Evolutionary conservation across 1,140 invertebrate species (phyloP).

Genomic region (Dinoponera quadriceps): DNA sequence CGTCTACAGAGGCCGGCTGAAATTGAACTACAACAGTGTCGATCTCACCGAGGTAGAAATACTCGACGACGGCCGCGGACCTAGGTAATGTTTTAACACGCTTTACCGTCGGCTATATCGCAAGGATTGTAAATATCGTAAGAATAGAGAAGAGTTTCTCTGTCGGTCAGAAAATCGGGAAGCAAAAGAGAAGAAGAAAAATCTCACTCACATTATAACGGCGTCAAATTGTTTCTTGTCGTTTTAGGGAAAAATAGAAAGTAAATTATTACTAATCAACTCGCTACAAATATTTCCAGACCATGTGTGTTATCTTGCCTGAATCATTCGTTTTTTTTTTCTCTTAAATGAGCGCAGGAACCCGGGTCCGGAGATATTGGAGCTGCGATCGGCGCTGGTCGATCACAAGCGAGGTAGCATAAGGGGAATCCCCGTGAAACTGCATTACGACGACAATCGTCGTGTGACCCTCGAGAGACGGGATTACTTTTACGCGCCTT

Average conservation of each 20-base stretch:
- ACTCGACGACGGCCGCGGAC: slow-evolving; percentile 89
- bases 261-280: too few species aligned
- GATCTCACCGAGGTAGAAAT: slow-evolving; percentile 98
- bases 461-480: slow-evolving; percentile 92
- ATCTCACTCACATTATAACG: too few species aligned
- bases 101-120: not conserved
- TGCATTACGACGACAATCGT: slow-evolving; percentile 93
- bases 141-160: too few species aligned
- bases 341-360: slow-evolving; percentile 75
- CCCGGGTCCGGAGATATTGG: slow-evolving; percentile 81
- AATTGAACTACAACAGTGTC: slow-evolving; percentile 98
- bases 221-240: too few species aligned
- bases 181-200: too few species aligned
- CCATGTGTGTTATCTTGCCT: too few species aligned
- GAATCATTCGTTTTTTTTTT: not conserved
- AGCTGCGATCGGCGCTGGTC: slow-evolving; percentile 91
- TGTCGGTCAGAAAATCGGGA: too few species aligned
- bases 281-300: too few species aligned
- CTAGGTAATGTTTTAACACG: slow-evolving; percentile 72
- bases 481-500: slow-evolving; percentile 93
- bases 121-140: not conserved
- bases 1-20: slow-evolving; percentile 90
- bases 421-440: slow-evolving; percentile 89
- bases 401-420: slow-evolving; percentile 89
- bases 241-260: too few species aligned